A percentile compares a stretch with the other conserved stretches of the same genome.
phyloP scores from a whole-genome alignment of 2,113 vertebrate species.

The Atherinomorus stipes region DNA sequence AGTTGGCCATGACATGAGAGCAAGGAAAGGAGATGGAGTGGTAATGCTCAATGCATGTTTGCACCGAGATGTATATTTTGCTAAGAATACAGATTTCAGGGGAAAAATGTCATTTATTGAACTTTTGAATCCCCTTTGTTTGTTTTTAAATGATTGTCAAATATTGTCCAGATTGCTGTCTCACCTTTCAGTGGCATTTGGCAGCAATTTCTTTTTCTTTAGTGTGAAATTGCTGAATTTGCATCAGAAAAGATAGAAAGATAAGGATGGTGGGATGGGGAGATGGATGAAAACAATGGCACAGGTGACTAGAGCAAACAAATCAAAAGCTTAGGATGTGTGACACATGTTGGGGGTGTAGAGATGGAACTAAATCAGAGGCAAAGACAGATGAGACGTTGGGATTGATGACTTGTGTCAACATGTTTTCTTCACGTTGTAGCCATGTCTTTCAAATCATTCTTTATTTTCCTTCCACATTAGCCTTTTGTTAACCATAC shows the following conservation, averaged over 20 bases:
- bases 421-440: conserved; percentile 18
- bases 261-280: conserved; percentile 54
- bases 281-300: conserved; percentile 61
- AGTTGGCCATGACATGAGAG: conserved; percentile 85
- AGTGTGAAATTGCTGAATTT: not conserved
- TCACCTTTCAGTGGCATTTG: conserved; percentile 2
- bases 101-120: conserved; percentile 11
- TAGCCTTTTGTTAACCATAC: not conserved
- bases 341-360: conserved; percentile 77
- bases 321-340: conserved; percentile 92
- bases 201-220: not conserved
- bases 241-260: conserved; percentile 41
- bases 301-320: conserved; percentile 88
- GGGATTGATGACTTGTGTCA: conserved; percentile 93
- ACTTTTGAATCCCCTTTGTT: not conserved
- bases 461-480: not conserved
- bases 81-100: conserved; percentile 7
- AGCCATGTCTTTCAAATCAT: conserved; percentile 50
- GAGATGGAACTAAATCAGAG: conserved; percentile 84
- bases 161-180: not conserved
- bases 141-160: not conserved
- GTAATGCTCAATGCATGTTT: conserved; percentile 45
- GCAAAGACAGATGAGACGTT: conserved; percentile 90
- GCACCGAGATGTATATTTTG: conserved; percentile 23
- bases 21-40: conserved; percentile 25